phyloP scores from a whole-genome alignment of 2,888 invertebrate species.

The Phania funesta region DNA sequence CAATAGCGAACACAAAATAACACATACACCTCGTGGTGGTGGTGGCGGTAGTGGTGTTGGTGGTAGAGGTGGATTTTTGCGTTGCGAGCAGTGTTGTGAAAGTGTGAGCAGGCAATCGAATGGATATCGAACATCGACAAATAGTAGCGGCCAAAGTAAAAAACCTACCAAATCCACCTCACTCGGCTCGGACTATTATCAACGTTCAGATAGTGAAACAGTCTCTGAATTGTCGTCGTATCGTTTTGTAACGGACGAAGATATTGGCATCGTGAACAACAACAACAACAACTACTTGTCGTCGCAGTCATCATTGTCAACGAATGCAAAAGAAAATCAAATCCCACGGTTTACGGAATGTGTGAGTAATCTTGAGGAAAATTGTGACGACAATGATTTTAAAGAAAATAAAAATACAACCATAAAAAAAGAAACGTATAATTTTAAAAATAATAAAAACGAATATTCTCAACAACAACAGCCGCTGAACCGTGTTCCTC shows the following conservation, averaged over 20 bases:
- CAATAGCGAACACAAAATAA: constrained; percentile 48
- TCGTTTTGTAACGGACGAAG: constrained; percentile 78
- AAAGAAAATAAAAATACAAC: constrained; percentile 36
- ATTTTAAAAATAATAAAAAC: constrained; percentile 49
- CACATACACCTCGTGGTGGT: constrained; percentile 54
- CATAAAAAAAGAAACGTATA: constrained; percentile 50
- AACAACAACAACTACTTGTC: constrained; percentile 65
- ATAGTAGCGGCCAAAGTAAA: constrained; percentile 28
- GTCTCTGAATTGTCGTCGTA: constrained; percentile 78
- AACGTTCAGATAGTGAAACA: constrained; percentile 74
- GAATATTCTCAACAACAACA: constrained; percentile 13
- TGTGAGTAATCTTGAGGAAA: constrained; percentile 45
- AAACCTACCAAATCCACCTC: constrained; percentile 47
- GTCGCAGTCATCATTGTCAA: constrained; percentile 64
- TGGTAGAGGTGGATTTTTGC: constrained; percentile 66
- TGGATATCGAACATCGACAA: constrained; percentile 23
- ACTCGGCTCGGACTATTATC: constrained; percentile 71
- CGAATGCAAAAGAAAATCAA: constrained; percentile 45
- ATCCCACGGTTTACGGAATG: constrained; percentile 45
- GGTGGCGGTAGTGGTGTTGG: constrained; percentile 57
- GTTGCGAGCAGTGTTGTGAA: constrained; percentile 76
- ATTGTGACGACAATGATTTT: constrained; percentile 46
- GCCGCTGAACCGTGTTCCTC: constrained; percentile 31
- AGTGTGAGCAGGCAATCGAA: constrained; percentile 50
- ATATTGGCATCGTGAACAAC: constrained; percentile 69